Conservation (phyloP, 1,140 invertebrate species). For the Lepidurus couesii region DNA sequence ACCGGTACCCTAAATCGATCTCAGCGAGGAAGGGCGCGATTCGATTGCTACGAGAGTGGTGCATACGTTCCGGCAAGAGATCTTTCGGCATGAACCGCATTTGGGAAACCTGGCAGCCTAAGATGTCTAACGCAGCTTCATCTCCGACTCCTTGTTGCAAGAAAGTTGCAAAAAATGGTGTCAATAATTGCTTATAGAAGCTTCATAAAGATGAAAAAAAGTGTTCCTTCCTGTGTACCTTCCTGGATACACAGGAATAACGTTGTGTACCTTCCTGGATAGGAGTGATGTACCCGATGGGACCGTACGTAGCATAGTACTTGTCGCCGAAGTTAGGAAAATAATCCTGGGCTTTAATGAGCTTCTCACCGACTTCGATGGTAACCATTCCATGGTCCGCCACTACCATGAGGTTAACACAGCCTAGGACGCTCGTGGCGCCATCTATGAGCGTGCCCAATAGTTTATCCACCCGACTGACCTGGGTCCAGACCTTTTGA, state of each 20-base stretch:
- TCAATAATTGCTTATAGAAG: background rate
- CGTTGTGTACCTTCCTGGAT: background rate
- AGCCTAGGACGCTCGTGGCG: constrained; percentile 29
- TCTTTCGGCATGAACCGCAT: constrained; percentile 1
- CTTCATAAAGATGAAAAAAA: background rate
- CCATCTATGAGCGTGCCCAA: background rate
- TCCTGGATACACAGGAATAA: background rate
- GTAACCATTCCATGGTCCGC: constrained; percentile 36
- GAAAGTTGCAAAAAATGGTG: background rate
- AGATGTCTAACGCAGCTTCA: background rate
- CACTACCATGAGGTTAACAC: constrained; percentile 34
- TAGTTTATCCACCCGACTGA: background rate
- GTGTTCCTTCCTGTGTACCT: constrained; percentile 16
- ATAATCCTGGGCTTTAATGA: constrained; percentile 27
- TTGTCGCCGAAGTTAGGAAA: constrained; percentile 23
- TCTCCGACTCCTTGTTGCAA: background rate
- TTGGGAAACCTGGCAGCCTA: background rate
- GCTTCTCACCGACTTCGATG: constrained; percentile 28
- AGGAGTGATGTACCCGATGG: constrained; percentile 23
- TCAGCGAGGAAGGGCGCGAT: constrained; percentile 10
- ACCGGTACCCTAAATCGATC: background rate
- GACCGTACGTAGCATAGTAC: background rate
- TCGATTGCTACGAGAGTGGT: constrained; percentile 19
- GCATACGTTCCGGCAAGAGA: constrained; percentile 11
- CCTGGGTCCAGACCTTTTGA: background rate